phyloP scores from a whole-genome alignment of 2,797 vertebrate genomes.

The Muscicapa comitata region DNA sequence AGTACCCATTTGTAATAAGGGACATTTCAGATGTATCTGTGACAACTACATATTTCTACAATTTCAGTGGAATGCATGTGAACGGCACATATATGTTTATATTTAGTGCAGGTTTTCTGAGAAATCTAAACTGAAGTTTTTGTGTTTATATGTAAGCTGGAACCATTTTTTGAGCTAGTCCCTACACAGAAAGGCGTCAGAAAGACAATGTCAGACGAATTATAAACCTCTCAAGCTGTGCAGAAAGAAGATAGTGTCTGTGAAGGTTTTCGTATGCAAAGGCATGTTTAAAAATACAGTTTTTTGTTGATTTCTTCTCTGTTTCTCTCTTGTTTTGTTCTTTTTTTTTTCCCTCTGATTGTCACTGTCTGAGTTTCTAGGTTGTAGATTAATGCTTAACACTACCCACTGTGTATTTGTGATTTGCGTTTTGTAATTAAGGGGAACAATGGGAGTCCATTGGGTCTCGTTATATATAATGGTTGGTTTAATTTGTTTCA shows the following conservation, averaged over 20 bases:
- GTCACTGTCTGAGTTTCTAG: constrained; percentile 67
- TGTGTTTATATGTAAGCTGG: background rate
- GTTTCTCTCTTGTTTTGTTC: background rate
- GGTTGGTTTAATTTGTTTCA: constrained; percentile 86
- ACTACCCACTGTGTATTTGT: constrained; percentile 76
- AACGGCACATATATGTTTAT: background rate
- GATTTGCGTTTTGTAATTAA: constrained; percentile 82
- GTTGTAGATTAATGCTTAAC: constrained; percentile 74
- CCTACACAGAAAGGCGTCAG: background rate
- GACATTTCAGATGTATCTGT: background rate
- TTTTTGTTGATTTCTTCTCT: constrained; percentile 19
- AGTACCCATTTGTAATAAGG: background rate
- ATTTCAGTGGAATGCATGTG: background rate
- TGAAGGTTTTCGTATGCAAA: background rate
- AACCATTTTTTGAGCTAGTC: constrained; percentile 10
- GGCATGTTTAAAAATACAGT: constrained; percentile 14
- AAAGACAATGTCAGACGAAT: constrained; percentile 2
- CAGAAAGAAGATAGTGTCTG: background rate
- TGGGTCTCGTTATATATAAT: constrained; percentile 83
- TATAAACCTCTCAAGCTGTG: constrained; percentile 23
- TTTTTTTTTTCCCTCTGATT: background rate
- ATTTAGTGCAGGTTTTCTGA: background rate
- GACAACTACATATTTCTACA: background rate
- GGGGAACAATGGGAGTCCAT: constrained; percentile 80
- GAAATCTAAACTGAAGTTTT: background rate